phyloP scores from a whole-genome alignment of 2,113 vertebrate species.

The Morphnarchus princeps region DNA sequence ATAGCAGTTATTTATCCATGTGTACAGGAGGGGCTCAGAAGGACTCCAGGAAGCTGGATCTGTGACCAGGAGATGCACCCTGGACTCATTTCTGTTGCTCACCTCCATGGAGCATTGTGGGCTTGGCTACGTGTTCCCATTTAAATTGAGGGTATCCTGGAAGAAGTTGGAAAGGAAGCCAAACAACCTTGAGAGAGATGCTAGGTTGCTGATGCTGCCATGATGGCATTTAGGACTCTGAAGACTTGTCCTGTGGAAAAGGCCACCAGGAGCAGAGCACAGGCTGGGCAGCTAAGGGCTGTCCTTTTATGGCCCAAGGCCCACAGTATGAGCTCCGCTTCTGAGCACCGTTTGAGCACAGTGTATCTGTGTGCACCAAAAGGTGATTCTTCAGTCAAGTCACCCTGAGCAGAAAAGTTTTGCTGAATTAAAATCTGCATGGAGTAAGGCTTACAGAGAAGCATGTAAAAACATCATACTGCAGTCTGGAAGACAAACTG shows the following conservation, averaged over 20 bases:
- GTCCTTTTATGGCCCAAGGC: not conserved
- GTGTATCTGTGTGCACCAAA: not conserved
- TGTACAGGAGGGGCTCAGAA: not conserved
- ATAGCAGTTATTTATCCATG: too few relatives aligned
- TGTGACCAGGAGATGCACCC: not conserved
- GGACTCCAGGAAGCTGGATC: not conserved
- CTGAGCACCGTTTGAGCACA: fast-evolving
- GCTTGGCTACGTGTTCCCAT: not conserved
- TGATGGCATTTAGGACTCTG: not conserved
- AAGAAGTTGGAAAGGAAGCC: not conserved
- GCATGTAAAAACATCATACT: not conserved
- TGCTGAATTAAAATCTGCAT: not conserved
- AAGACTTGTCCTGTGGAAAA: not conserved
- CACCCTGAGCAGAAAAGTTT: not conserved
- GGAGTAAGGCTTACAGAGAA: not conserved
- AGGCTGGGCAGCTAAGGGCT: not conserved
- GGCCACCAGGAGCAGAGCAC: not conserved
- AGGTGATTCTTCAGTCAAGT: not conserved
- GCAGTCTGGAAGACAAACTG: not conserved
- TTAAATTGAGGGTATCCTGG: not conserved
- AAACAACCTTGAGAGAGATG: not conserved
- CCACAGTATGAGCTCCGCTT: not conserved
- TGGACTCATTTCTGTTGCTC: not conserved
- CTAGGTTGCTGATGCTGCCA: not conserved
- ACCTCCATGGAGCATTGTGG: not conserved